Base-by-base conservation (phyloP, 2,888 invertebrate species). In the Oasisia sp. region DNA sequence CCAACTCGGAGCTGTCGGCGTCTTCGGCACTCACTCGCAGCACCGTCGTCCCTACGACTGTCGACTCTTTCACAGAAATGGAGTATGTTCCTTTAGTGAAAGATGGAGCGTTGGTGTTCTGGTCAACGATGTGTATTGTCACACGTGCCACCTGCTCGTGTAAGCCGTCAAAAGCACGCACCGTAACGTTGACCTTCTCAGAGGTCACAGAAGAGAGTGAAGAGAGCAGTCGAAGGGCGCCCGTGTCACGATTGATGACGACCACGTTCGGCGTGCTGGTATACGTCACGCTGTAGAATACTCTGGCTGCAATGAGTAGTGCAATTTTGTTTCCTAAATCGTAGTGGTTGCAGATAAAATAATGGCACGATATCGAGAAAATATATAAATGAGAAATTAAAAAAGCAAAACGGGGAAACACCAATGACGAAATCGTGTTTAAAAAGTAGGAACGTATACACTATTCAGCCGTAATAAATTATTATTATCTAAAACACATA, bases 31-130 rank as follows among this genome's bases (percentile, higher is more conserved):
- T 44, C 27, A 92, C 44, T n/a, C 89, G 12, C 32, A 92, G 32
- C 12, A 92, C 50, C n/a, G 90, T 90, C 19, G 90, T 92, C 12
- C 95, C 95, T 11, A 94, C 92, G 32, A 91, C 91, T 50, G 93
- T 93, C 11, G 94, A 94, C 89, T 95, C 95, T 32, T 94, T 92
- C 74, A 95, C 27, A 19, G 74, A 74, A 74, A 74, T 19, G 19
- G 74, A 74, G 5, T 74, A 74, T 74, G 74, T n/a, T 74, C n/a
- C 74, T 74, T 74, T 74, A 74, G 19, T 74, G 27, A 74, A 74
- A 27, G 27, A 19, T 19, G 74, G 74, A 7, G 74, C 74, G 74
- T 74, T 27, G 19, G 0, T 19, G 74, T 74, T 74, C 74, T 27
- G 14, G 7, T 74, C 74, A 7, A 74, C 74, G 74, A 74, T 27